Base-by-base conservation (phyloP, 1,140 invertebrate genomes). In the Pseudomyrmex gracilis region DNA sequence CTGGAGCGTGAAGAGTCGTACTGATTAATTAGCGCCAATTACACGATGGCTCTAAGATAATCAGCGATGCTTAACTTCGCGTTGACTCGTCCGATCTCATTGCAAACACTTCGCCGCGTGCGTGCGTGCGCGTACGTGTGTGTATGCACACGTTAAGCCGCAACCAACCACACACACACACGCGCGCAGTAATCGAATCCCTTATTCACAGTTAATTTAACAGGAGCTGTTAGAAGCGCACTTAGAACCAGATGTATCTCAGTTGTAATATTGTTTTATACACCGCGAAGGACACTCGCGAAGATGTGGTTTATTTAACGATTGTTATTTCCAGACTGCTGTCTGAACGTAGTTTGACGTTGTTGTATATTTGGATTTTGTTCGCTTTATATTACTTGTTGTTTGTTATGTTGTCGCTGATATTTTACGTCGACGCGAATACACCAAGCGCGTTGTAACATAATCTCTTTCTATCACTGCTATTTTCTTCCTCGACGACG, bases 21-120 rank as follows among this genome's bases (percentile, higher is more conserved):
- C 24, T 45, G 66, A 80, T 71, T 80, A 80, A 80, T 80, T 80
- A 71, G 66, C 55, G n/a, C 13, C 53, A 60, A 58, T 60, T 80
- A 71, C 34, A 70, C 66, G 20, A n/a, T 22, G 20, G 76, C 55
- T 78, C 64, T 47, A 49, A 70, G 76, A 70, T 80, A 80, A 80
- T 80, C 71, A 80, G 43, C 76, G 49, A 71, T 17, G 66, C 76
- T 71, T 60, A 80, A 71, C n/a, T 24, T 43, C 66, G 8, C 34
- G 66, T 71, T 34, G 76, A 24, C 76, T 71, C 45, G 66, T 70
- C 51, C 76, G 64, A 70, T 58, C 20, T 78, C 64, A 58, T 78
- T 13, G 64, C 43, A 45, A 49, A 47, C 20, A 51, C 49, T 17
- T 17, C 63, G 43, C 12, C 76, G 76, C 2, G 43, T 24, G 45